Conservation (phyloP, 1,140 invertebrate species). For the Drosophila nigrodunni region DNA sequence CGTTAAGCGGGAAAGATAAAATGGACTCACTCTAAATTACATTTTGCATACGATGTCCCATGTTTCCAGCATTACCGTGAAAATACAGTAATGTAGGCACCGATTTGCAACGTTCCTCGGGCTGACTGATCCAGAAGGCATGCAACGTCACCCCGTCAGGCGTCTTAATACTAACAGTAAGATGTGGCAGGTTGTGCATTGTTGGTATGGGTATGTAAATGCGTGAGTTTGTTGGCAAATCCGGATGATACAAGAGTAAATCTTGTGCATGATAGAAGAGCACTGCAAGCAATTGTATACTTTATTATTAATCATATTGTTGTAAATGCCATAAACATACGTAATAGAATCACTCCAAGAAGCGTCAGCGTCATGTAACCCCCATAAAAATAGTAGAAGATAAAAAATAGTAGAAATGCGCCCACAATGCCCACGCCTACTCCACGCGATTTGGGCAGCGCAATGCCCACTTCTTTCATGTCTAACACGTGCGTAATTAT, state of each 20-base stretch:
- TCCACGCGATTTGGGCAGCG: slow-evolving; percentile 72
- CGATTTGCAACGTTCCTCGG: slow-evolving; percentile 87
- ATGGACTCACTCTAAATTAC: slow-evolving; percentile 52
- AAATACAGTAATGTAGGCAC: slow-evolving; percentile 94
- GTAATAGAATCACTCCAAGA: slow-evolving; percentile 88
- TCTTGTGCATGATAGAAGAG: slow-evolving; percentile 94
- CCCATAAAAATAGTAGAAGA: slow-evolving; percentile 93
- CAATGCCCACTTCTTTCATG: slow-evolving; percentile 78
- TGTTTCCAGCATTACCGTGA: slow-evolving; percentile 98
- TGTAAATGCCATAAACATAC: slow-evolving; percentile 85
- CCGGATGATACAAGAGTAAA: slow-evolving; percentile 94
- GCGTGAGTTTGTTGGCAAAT: slow-evolving; percentile 93
- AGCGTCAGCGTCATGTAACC: slow-evolving; percentile 89
- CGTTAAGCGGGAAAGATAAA: not conserved
- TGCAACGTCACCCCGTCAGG: slow-evolving; percentile 93
- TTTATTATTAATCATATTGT: not conserved
- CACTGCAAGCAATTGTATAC: slow-evolving; percentile 85
- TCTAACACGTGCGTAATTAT: slow-evolving; percentile 29
- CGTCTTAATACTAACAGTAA: slow-evolving; percentile 91
- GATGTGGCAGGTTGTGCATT: slow-evolving; percentile 90
- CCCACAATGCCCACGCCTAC: slow-evolving; percentile 67
- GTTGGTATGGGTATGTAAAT: slow-evolving; percentile 94
- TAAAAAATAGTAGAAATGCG: slow-evolving; percentile 84
- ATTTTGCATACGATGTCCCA: slow-evolving; percentile 94
- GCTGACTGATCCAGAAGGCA: slow-evolving; percentile 94